These are phyloP conservation scores for Cantharis flavilabris DNA, from an alignment of 2,888 invertebrate genomes.

Conservation along the genomic window DNA sequence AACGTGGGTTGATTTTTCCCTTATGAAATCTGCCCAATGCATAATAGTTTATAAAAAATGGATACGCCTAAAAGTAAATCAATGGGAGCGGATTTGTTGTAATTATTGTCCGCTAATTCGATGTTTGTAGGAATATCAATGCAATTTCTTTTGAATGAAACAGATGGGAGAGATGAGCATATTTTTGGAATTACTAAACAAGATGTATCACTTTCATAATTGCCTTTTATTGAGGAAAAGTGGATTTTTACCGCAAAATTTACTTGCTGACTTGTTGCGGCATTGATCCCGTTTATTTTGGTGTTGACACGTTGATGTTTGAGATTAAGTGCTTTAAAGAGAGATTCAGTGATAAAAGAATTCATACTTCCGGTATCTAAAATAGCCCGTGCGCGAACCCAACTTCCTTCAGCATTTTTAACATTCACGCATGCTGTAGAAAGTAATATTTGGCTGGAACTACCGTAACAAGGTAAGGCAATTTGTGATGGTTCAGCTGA, in stretches of 20 bases:
- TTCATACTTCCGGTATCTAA: background rate
- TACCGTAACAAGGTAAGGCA: background rate
- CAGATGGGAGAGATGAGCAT: background rate
- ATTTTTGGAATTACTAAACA: constrained; percentile 9
- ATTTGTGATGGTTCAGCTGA: too few relatives aligned
- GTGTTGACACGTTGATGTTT: background rate
- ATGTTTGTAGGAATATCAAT: constrained; percentile 4
- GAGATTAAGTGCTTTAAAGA: background rate
- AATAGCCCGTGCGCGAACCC: background rate
- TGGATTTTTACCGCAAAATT: background rate
- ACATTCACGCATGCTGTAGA: constrained; percentile 7
- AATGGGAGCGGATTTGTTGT: background rate
- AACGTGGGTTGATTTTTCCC: background rate
- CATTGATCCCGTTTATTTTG: background rate
- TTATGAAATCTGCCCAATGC: background rate
- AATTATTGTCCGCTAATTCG: too few relatives aligned
- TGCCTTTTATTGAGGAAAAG: background rate
- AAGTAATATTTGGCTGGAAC: background rate
- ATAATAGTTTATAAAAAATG: constrained; percentile 5
- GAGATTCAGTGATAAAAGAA: background rate
- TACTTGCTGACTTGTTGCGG: background rate
- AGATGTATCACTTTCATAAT: background rate
- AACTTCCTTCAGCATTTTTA: background rate
- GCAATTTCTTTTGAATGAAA: background rate
- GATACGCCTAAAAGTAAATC: constrained; percentile 9